Evolutionary conservation across 2,888 invertebrate species (phyloP), one percentile per base, ranked within the genome.

Genomic region (Nomada hirtipes): DNA sequence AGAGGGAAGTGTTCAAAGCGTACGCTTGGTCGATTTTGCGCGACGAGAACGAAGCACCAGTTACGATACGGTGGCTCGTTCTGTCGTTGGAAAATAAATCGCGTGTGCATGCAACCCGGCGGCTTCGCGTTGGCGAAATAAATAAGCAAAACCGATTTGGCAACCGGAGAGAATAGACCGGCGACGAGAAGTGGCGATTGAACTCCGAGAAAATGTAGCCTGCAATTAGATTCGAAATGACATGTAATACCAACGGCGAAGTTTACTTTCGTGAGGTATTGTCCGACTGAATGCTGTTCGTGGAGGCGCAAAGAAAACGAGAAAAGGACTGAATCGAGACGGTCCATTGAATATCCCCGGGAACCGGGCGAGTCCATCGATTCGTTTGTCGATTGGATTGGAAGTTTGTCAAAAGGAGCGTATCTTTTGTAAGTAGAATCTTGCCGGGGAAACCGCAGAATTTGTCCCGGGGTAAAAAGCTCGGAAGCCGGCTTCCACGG

Each of bases 101-200:
- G 81, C 29, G 44, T 64, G 47, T 64, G 68, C 61, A 72, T 70
- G 78, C 74, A 70, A 36, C 7, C 36, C 4, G 1, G 1, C 36
- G 36, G 84, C 83, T 88, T 83, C 82, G 79, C 81, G 75, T 60
- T 79, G 84, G 85, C 86, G 80, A 90, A 90, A 91, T 87, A 90
- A 90, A 89, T 90, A 91, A 91, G 90, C 89, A 83, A 89, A 89
- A 52, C 42, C 52, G 73, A 73, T 57, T 76, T 72, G 52, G 36
- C 52, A n/a, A 59, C 64, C 18, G 15, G 36, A 18, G 15, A 23
- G 55, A 18, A 20, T 53, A 13, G 15, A 67, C 36, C 13, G 36
- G 18, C 15, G 18, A 47, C 15, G 36, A 18, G 36, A 60, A 29
- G 29, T n/a, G 47, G 47, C 47, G 47, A 47, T 47, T 47, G 47